These are phyloP conservation scores for Enteromius afrohamiltoni DNA, from an alignment of 2,797 vertebrate genomes.

Conservation along the genomic window DNA sequence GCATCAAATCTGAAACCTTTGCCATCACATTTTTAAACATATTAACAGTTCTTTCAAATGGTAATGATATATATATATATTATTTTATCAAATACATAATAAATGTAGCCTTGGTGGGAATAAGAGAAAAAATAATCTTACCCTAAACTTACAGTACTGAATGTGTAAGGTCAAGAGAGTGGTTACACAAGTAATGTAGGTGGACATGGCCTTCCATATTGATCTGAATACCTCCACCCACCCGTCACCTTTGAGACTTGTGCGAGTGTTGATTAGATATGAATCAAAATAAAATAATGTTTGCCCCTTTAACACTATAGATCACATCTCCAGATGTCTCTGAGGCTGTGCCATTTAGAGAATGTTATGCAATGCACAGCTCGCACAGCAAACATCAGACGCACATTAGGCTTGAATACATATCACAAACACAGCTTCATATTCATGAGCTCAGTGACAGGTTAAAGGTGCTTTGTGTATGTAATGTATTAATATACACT, in stretches of 20 bases:
- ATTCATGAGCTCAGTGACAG: not conserved
- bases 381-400: slow-evolving; percentile 7
- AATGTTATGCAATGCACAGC: not conserved
- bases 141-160: not conserved
- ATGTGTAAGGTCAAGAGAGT: not conserved
- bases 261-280: not conserved
- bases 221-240: slow-evolving; percentile 4
- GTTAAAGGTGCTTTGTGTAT: not conserved
- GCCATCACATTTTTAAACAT: not conserved
- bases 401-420: slow-evolving; percentile 16
- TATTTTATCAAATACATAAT: too few relatives aligned
- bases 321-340: slow-evolving; percentile 22
- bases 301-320: not conserved
- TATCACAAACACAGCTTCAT: not conserved
- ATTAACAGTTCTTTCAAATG: not conserved
- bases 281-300: slow-evolving; percentile 17
- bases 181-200: not conserved
- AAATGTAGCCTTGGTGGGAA: not conserved
- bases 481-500: not conserved
- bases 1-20: not conserved
- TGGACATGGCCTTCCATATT: not conserved
- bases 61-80: not conserved
- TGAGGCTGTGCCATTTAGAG: slow-evolving; percentile 26
- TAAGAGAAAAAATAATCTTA: not conserved
- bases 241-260: not conserved